phyloP scores from a whole-genome alignment of 2,797 vertebrate species.

The Dromococcyx pavoninus region DNA sequence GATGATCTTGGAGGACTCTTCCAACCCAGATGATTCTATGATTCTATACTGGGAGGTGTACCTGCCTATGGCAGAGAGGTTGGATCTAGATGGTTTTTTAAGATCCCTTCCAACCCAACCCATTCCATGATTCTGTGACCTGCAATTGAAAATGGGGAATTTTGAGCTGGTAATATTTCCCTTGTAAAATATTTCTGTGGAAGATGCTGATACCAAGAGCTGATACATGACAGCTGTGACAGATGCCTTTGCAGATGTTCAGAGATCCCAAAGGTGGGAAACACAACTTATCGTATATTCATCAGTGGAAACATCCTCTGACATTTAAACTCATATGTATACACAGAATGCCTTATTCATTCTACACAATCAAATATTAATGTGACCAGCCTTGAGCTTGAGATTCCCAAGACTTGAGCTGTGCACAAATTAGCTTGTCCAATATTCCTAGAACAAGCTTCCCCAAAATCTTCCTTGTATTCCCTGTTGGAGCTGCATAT shows the following conservation, averaged over 20 bases:
- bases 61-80: too few relatives aligned
- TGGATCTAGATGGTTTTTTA: too few relatives aligned
- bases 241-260: background rate
- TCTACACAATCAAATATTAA: background rate
- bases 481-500: accelerated
- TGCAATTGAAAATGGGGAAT: background rate
- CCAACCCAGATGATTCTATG: too few relatives aligned
- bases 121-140: too few relatives aligned
- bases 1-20: too few relatives aligned
- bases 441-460: background rate
- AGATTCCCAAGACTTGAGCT: background rate
- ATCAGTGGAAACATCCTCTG: background rate
- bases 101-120: too few relatives aligned
- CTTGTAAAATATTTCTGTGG: background rate
- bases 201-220: background rate
- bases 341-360: background rate
- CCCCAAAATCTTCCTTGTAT: background rate
- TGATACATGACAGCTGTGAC: too few relatives aligned
- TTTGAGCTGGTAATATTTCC: background rate
- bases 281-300: accelerated
- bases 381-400: accelerated
- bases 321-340: accelerated
- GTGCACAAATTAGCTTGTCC: background rate
- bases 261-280: background rate
- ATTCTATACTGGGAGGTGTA: too few relatives aligned